Percentiles rank a stretch among this genome's conserved stretches.
Conservation (phyloP, 1,140 invertebrate genomes). For the Lerema accius region DNA sequence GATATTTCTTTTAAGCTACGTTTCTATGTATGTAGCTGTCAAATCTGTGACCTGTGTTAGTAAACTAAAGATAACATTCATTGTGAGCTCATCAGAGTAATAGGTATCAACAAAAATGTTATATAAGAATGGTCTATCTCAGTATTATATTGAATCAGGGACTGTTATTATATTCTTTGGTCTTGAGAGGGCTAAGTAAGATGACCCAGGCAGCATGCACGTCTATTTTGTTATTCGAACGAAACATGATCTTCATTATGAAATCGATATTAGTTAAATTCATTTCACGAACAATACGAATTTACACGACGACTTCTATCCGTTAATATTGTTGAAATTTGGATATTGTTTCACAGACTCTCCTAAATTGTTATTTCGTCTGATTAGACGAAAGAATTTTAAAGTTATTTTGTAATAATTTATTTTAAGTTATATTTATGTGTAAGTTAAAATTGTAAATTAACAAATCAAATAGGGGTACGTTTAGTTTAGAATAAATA, state of each 20-base stretch:
- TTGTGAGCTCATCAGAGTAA: too few species aligned
- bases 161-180: too few species aligned
- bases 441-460: slow-evolving; percentile 79
- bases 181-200: too few species aligned
- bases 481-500: slow-evolving; percentile 70
- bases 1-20: not conserved
- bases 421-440: slow-evolving; percentile 80
- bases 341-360: slow-evolving; percentile 54
- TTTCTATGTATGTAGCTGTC: too few species aligned
- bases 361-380: slow-evolving; percentile 71
- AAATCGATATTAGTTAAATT: slow-evolving; percentile 16
- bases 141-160: too few species aligned
- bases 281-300: slow-evolving; percentile 43
- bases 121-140: too few species aligned
- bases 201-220: slow-evolving; percentile 24
- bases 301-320: slow-evolving; percentile 55
- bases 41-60: too few species aligned
- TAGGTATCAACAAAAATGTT: too few species aligned
- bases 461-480: slow-evolving; percentile 72
- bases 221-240: slow-evolving; percentile 9
- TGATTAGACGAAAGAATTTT: slow-evolving; percentile 55
- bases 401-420: slow-evolving; percentile 78
- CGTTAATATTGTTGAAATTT: slow-evolving; percentile 53
- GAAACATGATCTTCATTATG: not conserved
- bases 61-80: too few species aligned